Percentiles rank a stretch among this genome's conserved stretches.
Evolutionary conservation across 2,888 invertebrate genomes (phyloP).

Genomic region (Cerastis leucographa): DNA sequence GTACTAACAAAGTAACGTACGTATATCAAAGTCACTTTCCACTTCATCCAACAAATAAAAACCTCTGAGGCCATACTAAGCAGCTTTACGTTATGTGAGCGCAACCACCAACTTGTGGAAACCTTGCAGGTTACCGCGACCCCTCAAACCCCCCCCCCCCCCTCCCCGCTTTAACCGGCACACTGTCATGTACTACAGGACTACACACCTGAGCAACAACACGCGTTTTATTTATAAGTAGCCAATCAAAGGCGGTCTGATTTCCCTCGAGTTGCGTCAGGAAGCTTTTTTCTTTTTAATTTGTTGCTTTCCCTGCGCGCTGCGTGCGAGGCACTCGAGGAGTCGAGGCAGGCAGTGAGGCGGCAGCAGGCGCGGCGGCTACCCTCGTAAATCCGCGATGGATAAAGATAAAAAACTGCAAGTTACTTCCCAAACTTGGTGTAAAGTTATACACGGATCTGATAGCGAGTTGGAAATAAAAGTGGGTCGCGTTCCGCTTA

Average conservation of each 20-base stretch:
- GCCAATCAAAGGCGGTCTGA: slow-evolving; percentile 51
- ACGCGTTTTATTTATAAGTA: slow-evolving; percentile 55
- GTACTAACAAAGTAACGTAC: background rate
- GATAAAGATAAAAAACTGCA: slow-evolving; percentile 53
- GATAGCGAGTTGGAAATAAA: slow-evolving; percentile 45
- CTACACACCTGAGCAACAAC: slow-evolving; percentile 26
- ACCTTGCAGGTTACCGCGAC: background rate
- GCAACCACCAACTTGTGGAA: background rate
- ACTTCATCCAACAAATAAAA: slow-evolving; percentile 4
- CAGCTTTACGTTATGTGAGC: background rate
- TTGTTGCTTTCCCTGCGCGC: slow-evolving; percentile 8
- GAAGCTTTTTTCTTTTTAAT: slow-evolving; percentile 50
- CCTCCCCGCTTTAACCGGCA: background rate
- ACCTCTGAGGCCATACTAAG: background rate
- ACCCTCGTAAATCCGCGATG: slow-evolving; percentile 41
- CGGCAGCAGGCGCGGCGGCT: background rate
- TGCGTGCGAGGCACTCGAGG: background rate
- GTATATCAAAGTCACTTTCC: slow-evolving; percentile 10
- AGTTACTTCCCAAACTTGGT: slow-evolving; percentile 39
- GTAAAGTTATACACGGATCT: slow-evolving; percentile 40
- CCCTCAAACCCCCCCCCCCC: background rate
- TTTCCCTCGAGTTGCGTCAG: slow-evolving; percentile 57
- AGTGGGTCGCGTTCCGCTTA: slow-evolving; percentile 29
- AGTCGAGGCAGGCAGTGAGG: background rate
- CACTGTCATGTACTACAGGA: background rate